phyloP scores from a whole-genome alignment of 1,140 invertebrate genomes.

The Venustaconcha ellipsiformis region DNA sequence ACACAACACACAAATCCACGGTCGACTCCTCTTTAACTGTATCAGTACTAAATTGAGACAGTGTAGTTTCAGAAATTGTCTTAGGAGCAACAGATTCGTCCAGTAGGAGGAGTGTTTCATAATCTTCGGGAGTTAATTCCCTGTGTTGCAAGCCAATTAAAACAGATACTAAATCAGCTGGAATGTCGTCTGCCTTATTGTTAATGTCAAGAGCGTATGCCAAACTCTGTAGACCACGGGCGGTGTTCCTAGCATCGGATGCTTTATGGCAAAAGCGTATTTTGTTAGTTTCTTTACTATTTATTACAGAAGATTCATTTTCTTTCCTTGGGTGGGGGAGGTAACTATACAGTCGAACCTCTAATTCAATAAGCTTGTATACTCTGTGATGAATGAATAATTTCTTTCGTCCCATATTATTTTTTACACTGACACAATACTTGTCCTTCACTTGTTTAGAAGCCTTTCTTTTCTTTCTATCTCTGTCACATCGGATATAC shows the following conservation, averaged over 20 bases:
- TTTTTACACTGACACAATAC: constrained; percentile 49
- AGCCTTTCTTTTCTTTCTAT: constrained; percentile 50
- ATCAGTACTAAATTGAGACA: constrained; percentile 50
- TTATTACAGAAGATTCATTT: constrained; percentile 6
- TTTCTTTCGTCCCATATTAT: constrained; percentile 54
- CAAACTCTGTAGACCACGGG: constrained; percentile 39
- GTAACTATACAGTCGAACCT: constrained; percentile 33
- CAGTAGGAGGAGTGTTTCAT: constrained; percentile 57
- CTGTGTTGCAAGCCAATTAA: constrained; percentile 56
- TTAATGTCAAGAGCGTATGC: constrained; percentile 44
- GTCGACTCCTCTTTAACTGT: constrained; percentile 30
- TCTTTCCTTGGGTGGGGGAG: constrained; percentile 27
- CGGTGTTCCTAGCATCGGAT: not conserved
- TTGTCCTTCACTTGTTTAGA: constrained; percentile 56
- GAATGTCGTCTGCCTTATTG: constrained; percentile 40
- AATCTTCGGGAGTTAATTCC: constrained; percentile 62
- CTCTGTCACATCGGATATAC: constrained; percentile 38
- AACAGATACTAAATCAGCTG: constrained; percentile 37
- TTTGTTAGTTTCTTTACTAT: not conserved
- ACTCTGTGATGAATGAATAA: constrained; percentile 58
- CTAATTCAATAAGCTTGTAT: constrained; percentile 48
- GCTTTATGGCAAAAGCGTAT: not conserved
- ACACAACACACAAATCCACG: constrained; percentile 52
- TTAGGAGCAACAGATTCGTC: constrained; percentile 60
- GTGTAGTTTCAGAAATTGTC: constrained; percentile 42